These are phyloP conservation scores for Macaca mulatta DNA, from an alignment of 2,113 vertebrate species.

Conservation along the genomic window DNA sequence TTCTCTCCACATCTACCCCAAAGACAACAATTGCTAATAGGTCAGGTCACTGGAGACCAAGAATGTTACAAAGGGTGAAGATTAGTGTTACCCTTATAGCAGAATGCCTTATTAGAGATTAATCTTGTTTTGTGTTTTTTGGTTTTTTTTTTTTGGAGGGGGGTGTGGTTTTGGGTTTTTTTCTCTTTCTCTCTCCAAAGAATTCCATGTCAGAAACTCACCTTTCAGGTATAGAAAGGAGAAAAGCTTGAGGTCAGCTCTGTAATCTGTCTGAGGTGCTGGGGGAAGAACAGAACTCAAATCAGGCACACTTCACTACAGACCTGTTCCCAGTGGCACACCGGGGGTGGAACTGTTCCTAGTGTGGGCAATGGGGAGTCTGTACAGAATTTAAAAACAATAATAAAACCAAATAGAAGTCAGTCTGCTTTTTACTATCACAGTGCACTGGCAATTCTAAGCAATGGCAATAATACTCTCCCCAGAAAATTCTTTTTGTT, in stretches of 20 bases:
- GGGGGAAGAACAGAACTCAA: neutral
- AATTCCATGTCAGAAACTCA: neutral
- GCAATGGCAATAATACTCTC: neutral
- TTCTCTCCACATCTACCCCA: neutral
- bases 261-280: neutral
- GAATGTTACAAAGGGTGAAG: neutral
- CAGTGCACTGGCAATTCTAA: neutral
- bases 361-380: neutral
- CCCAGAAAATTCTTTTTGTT: neutral
- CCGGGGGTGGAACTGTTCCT: too few species aligned
- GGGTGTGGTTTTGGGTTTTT: neutral
- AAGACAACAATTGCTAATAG: neutral
- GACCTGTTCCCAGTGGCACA: neutral
- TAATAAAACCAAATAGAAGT: neutral
- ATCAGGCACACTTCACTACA: neutral
- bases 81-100: neutral
- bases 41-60: neutral
- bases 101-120: neutral
- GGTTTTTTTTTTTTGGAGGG: too few species aligned
- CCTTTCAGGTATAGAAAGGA: neutral
- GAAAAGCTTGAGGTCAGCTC: neutral
- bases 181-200: neutral
- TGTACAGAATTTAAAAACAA: neutral
- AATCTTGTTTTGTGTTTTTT: neutral
- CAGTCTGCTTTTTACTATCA: neutral